Evolutionary conservation across 2,113 vertebrate species (phyloP).

Genomic region (Balaeniceps rex): DNA sequence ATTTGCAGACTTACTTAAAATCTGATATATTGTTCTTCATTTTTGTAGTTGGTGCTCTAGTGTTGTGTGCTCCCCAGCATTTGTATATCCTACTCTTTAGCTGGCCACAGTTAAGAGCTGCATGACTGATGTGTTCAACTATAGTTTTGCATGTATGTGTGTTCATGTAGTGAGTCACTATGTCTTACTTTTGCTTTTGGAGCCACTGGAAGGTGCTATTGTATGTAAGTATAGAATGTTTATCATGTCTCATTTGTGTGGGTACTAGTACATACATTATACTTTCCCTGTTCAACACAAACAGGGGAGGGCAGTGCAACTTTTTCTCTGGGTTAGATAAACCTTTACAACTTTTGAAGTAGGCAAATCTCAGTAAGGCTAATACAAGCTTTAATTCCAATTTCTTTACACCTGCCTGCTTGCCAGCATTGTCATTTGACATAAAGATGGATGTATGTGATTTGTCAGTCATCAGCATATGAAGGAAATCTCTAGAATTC

Average conservation of each 20-base stretch:
- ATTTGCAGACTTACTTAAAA: background rate
- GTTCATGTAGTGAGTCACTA: rapidly evolving
- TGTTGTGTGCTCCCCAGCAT: background rate
- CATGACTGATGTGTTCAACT: background rate
- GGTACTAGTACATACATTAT: too few relatives aligned
- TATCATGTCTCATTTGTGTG: rapidly evolving
- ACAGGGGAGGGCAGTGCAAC: background rate
- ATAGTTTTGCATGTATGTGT: rapidly evolving
- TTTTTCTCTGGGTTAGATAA: background rate
- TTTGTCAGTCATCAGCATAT: background rate
- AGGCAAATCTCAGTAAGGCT: background rate
- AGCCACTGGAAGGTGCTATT: background rate
- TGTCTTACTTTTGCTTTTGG: background rate
- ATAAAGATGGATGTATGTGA: background rate
- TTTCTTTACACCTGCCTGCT: background rate
- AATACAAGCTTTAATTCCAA: background rate
- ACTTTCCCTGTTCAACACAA: background rate
- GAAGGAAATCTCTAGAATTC: background rate
- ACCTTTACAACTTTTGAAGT: background rate
- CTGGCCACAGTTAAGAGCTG: background rate
- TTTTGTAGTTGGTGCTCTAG: background rate
- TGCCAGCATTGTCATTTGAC: background rate
- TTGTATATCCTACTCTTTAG: background rate
- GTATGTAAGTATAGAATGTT: background rate
- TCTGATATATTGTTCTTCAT: background rate